A percentile compares a stretch with the other conserved stretches of the same genome.
These are phyloP conservation scores for Crematogaster levior DNA, from an alignment of 2,888 invertebrate species.

Conservation along the genomic window DNA sequence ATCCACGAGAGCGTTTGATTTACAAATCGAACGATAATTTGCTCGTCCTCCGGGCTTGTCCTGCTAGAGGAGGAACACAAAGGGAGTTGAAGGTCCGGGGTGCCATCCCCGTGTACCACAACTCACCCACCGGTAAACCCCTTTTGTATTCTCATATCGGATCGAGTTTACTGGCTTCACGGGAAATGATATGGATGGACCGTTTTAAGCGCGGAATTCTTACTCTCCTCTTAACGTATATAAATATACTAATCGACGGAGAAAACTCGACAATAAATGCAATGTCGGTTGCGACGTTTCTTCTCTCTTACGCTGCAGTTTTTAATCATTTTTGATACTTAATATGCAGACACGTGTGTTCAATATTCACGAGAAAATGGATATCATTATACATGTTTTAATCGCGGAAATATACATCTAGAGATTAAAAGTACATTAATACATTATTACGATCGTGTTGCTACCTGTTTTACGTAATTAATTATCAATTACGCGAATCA, in stretches of 20 bases:
- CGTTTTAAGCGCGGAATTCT: conserved; percentile 30
- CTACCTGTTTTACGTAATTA: not conserved
- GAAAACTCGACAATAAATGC: not conserved
- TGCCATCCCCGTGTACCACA: conserved; percentile 60
- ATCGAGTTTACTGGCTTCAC: conserved; percentile 35
- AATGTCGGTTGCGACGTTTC: not conserved
- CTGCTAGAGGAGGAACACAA: conserved; percentile 55
- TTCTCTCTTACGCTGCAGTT: not conserved
- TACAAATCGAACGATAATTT: conserved; percentile 77
- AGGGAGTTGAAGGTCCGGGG: conserved; percentile 59
- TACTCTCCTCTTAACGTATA: conserved; percentile 13
- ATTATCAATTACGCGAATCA: conserved; percentile 22
- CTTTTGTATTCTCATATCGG: conserved; percentile 69
- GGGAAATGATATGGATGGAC: conserved; percentile 22
- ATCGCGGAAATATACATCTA: not conserved
- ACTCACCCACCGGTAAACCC: conserved; percentile 60
- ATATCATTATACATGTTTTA: not conserved
- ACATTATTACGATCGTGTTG: not conserved
- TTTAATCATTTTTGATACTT: not conserved
- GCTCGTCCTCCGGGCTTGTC: conserved; percentile 64
- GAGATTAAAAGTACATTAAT: not conserved
- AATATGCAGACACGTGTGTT: not conserved
- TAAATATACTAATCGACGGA: conserved; percentile 4
- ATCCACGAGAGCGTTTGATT: conserved; percentile 73
- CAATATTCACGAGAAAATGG: not conserved